Conservation (phyloP, 1,140 invertebrate genomes). For the Drosophila hydei region DNA sequence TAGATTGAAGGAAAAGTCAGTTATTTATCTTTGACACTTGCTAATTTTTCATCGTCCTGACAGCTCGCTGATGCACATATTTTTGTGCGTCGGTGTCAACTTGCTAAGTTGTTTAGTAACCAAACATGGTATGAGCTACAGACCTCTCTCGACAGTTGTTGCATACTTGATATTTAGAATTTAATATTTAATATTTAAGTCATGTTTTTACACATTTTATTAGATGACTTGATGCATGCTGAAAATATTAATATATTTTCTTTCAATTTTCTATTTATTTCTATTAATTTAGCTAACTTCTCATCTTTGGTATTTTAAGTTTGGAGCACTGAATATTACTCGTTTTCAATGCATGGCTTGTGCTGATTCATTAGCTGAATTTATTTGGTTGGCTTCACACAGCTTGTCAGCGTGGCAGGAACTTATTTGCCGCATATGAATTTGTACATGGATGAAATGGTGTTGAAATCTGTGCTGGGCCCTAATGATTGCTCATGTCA, state of each 20-base stretch:
- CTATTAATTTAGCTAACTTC: too few relatives aligned
- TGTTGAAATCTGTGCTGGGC: constrained; percentile 75
- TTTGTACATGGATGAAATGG: constrained; percentile 30
- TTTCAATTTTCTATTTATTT: too few relatives aligned
- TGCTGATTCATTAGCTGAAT: constrained; percentile 3
- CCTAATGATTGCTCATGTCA: constrained; percentile 81
- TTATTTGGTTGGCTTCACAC: constrained; percentile 9
- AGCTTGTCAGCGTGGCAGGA: constrained; percentile 16
- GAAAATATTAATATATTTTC: background rate
- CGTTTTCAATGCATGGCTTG: constrained; percentile 5
- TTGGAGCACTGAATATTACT: too few relatives aligned
- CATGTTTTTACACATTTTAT: too few relatives aligned
- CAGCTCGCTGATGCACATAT: constrained; percentile 75
- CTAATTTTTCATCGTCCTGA: constrained; percentile 70
- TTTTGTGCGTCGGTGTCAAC: constrained; percentile 71
- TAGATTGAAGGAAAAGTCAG: constrained; percentile 29
- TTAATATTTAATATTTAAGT: too few relatives aligned
- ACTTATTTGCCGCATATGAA: constrained; percentile 29
- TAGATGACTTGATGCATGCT: too few relatives aligned
- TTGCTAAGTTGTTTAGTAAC: constrained; percentile 81
- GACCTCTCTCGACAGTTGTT: too few relatives aligned
- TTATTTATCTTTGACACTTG: constrained; percentile 83
- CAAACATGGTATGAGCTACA: constrained; percentile 47
- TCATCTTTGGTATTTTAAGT: too few relatives aligned
- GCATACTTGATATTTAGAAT: too few relatives aligned